A percentile compares a stretch with the other conserved stretches of the same genome.
phyloP scores from a whole-genome alignment of 2,888 invertebrate genomes.

The Idaea dimidiata region DNA sequence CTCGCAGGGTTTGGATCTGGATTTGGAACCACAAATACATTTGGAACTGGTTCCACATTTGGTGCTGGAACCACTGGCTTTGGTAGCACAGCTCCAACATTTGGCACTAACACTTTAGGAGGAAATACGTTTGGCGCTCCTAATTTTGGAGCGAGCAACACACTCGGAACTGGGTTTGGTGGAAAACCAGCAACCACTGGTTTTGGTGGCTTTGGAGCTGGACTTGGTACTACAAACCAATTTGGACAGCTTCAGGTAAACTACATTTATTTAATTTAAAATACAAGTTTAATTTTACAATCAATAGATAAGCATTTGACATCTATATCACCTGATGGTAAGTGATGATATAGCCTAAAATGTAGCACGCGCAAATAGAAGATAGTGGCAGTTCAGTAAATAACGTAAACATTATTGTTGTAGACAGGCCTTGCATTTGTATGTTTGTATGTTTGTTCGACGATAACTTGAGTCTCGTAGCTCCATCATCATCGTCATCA shows the following conservation, averaged over 20 bases:
- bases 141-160: constrained; percentile 59
- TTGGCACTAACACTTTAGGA: constrained; percentile 49
- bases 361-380: too few relatives aligned
- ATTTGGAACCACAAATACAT: constrained; percentile 25
- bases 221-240: constrained; percentile 60
- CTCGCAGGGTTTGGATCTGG: constrained; percentile 55
- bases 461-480: too few relatives aligned
- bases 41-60: constrained; percentile 32
- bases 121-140: constrained; percentile 43
- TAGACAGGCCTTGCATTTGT: too few relatives aligned
- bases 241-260: constrained; percentile 71
- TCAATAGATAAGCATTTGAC: too few relatives aligned
- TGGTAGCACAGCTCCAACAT: constrained; percentile 36
- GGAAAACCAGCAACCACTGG: constrained; percentile 61
- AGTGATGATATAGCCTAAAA: too few relatives aligned
- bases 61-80: constrained; percentile 44
- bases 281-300: too few relatives aligned
- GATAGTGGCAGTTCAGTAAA: too few relatives aligned
- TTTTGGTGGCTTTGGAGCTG: constrained; percentile 72
- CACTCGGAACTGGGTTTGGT: constrained; percentile 72
- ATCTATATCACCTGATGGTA: too few relatives aligned
- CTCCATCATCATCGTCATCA: too few relatives aligned
- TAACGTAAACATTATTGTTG: too few relatives aligned
- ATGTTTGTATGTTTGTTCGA: too few relatives aligned
- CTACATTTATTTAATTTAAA: too few relatives aligned